These are phyloP conservation scores for Scolopax mira DNA, from an alignment of 2,113 vertebrate genomes.

Conservation along the genomic window DNA sequence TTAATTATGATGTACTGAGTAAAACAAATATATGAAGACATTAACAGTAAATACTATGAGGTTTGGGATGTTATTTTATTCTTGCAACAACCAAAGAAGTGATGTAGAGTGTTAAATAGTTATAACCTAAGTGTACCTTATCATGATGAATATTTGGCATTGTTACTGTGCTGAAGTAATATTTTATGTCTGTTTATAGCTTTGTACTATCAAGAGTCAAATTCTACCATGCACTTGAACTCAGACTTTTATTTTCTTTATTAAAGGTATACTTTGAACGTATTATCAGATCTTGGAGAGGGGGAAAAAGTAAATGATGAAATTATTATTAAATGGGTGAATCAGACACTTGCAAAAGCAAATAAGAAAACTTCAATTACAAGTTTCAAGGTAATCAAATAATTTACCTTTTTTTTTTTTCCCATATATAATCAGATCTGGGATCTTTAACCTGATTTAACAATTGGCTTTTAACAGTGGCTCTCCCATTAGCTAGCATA, in stretches of 20 bases:
- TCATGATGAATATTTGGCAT: background rate
- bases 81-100: background rate
- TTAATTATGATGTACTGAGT: background rate
- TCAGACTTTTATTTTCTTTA: background rate
- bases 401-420: background rate
- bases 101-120: background rate
- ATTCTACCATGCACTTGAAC: background rate
- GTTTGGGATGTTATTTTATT: background rate
- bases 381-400: slow-evolving; percentile 89
- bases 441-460: background rate
- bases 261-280: slow-evolving; percentile 89
- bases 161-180: background rate
- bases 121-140: background rate
- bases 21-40: background rate
- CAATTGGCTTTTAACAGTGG: background rate
- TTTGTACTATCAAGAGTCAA: background rate
- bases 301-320: slow-evolving; percentile 92
- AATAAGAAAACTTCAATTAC: slow-evolving; percentile 84
- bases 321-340: slow-evolving; percentile 94
- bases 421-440: background rate
- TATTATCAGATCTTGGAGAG: slow-evolving; percentile 90
- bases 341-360: slow-evolving; percentile 83
- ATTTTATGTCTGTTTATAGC: background rate
- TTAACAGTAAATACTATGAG: background rate
- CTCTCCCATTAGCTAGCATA: background rate